These are phyloP conservation scores for Hydrotaea cyrtoneurina DNA, from an alignment of 2,888 invertebrate species.

Conservation along the genomic window DNA sequence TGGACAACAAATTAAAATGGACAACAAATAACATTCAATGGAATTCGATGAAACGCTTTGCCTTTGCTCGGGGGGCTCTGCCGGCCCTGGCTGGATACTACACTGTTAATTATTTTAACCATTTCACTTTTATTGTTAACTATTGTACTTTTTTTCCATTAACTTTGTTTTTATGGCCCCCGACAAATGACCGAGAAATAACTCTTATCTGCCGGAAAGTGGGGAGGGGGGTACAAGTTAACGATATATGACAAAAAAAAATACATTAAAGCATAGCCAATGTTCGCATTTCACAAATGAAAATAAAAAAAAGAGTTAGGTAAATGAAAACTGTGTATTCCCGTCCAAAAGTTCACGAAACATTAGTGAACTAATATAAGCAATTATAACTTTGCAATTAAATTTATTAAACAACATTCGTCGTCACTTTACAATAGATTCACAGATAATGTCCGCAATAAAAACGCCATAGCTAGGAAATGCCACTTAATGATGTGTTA, in stretches of 20 bases:
- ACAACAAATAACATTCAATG: background rate
- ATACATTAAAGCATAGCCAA: background rate
- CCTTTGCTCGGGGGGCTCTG: too few species aligned
- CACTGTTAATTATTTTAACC: background rate
- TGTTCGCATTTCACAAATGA: slow-evolving; percentile 19
- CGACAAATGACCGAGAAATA: background rate
- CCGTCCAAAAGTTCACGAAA: background rate
- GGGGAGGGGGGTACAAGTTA: background rate
- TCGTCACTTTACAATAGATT: slow-evolving; percentile 2
- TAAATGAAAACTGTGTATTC: background rate
- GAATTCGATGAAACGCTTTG: too few species aligned
- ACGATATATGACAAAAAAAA: background rate
- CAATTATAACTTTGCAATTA: too few species aligned
- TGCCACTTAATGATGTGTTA: background rate
- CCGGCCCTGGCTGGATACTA: too few species aligned
- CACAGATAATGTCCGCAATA: too few species aligned
- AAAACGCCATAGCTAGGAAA: too few species aligned
- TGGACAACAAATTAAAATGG: background rate
- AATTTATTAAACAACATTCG: too few species aligned
- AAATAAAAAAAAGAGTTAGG: too few species aligned
- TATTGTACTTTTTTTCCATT: slow-evolving; percentile 10
- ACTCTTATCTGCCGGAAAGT: background rate
- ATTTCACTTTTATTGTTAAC: background rate
- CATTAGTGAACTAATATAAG: background rate
- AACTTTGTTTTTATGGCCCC: slow-evolving; percentile 28